Conservation (phyloP, 2,797 vertebrate genomes). For the Brachyrhaphis roseni region DNA sequence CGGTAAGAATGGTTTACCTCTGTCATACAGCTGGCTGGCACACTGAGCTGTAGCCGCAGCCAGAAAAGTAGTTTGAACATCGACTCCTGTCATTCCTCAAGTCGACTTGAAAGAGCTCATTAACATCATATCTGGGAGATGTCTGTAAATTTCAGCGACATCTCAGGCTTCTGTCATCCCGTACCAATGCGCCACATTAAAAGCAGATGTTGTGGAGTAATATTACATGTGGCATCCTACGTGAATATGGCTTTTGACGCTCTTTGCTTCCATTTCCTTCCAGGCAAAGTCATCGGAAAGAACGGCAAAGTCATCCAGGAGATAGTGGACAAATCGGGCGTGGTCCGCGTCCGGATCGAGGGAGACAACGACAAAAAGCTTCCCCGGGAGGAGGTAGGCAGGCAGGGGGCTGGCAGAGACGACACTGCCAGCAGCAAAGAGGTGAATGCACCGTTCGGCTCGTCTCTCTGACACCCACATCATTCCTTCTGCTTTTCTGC, state of each 20-base stretch:
- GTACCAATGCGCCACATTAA: too few relatives aligned
- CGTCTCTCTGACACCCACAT: constrained; percentile 20
- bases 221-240: too few relatives aligned
- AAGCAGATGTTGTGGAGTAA: too few relatives aligned
- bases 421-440: constrained; percentile 78
- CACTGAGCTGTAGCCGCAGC: too few relatives aligned
- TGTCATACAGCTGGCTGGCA: too few relatives aligned
- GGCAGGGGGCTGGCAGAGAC: constrained; percentile 78
- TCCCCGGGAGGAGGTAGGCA: constrained; percentile 88
- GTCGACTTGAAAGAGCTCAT: too few relatives aligned
- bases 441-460: constrained; percentile 75
- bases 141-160: too few relatives aligned
- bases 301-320: constrained; percentile 95
- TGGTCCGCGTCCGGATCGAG: constrained; percentile 92
- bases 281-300: constrained; percentile 94
- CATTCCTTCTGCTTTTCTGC: background rate
- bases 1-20: too few relatives aligned
- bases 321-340: constrained; percentile 94
- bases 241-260: background rate
- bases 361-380: constrained; percentile 94
- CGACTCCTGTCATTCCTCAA: too few relatives aligned
- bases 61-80: too few relatives aligned
- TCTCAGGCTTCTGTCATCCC: too few relatives aligned
- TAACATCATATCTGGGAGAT: too few relatives aligned
- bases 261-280: background rate